phyloP scores from a whole-genome alignment of 2,888 invertebrate species.

The Branchellion lobata region DNA sequence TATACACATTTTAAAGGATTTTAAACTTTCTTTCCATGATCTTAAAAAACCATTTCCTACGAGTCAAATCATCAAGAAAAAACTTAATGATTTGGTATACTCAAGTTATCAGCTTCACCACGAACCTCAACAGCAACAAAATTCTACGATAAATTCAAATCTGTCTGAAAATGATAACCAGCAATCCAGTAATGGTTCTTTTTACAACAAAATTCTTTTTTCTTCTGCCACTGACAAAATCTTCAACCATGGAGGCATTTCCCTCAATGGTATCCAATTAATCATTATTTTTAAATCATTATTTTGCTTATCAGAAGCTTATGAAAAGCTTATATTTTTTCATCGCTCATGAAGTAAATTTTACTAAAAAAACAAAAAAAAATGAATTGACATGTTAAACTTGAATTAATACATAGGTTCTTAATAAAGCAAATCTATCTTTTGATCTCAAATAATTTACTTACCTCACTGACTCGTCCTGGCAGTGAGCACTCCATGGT shows the following conservation, averaged over 20 bases:
- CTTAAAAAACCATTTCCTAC: constrained; percentile 79
- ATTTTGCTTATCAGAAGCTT: too few relatives aligned
- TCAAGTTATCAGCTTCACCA: constrained; percentile 59
- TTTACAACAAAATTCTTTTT: background rate
- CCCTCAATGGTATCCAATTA: constrained; percentile 52
- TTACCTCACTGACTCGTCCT: too few relatives aligned
- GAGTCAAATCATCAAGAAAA: constrained; percentile 77
- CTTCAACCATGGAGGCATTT: background rate
- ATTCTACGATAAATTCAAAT: too few relatives aligned
- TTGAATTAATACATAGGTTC: too few relatives aligned
- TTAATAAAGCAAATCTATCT: too few relatives aligned
- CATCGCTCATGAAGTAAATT: too few relatives aligned
- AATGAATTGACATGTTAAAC: too few relatives aligned
- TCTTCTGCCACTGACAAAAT: background rate
- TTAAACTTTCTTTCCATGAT: constrained; percentile 78
- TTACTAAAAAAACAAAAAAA: too few relatives aligned
- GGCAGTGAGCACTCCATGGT: constrained; percentile 80
- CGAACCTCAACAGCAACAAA: constrained; percentile 48
- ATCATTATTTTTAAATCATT: constrained; percentile 55
- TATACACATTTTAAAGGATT: constrained; percentile 72
- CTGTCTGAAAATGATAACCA: constrained; percentile 55
- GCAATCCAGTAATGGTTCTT: constrained; percentile 57
- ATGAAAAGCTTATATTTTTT: too few relatives aligned
- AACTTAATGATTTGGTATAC: constrained; percentile 79
- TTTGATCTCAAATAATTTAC: too few relatives aligned